phyloP scores from a whole-genome alignment of 2,797 vertebrate genomes.

The Trichosurus vulpecula region DNA sequence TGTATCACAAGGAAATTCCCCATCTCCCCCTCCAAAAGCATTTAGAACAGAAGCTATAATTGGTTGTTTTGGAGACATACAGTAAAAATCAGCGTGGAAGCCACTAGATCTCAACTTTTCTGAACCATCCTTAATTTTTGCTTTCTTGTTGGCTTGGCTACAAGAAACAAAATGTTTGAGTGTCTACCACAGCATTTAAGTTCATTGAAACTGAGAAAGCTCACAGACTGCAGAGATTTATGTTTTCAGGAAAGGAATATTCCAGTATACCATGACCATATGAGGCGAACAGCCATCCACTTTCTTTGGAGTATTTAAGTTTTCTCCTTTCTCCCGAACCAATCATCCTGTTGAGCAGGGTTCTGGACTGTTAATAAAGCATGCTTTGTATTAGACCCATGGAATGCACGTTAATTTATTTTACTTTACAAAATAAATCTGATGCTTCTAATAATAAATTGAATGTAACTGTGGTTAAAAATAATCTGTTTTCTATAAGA shows the following conservation, averaged over 20 bases:
- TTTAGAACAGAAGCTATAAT: not conserved
- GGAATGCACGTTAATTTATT: constrained; percentile 40
- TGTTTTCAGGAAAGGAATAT: constrained; percentile 38
- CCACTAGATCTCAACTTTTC: not conserved
- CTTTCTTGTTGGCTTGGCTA: not conserved
- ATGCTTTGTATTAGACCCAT: not conserved
- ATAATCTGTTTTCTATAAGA: constrained; percentile 15
- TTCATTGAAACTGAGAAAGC: constrained; percentile 7
- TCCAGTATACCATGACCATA: not conserved
- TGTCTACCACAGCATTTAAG: constrained; percentile 38
- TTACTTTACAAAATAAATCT: constrained; percentile 31
- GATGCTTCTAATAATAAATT: not conserved
- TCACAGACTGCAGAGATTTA: not conserved
- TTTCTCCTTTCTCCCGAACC: constrained; percentile 47
- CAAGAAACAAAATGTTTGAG: not conserved
- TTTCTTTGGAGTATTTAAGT: not conserved
- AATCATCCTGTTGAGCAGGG: constrained; percentile 13
- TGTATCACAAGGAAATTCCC: not conserved
- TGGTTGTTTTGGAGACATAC: not conserved
- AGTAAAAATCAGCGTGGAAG: not conserved
- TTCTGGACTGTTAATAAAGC: constrained; percentile 51
- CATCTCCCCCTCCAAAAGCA: not conserved
- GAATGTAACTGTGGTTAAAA: not conserved
- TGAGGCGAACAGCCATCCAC: not conserved
- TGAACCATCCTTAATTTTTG: not conserved